phyloP scores from a whole-genome alignment of 2,113 vertebrate genomes.

The Coptodon bakossiorum region DNA sequence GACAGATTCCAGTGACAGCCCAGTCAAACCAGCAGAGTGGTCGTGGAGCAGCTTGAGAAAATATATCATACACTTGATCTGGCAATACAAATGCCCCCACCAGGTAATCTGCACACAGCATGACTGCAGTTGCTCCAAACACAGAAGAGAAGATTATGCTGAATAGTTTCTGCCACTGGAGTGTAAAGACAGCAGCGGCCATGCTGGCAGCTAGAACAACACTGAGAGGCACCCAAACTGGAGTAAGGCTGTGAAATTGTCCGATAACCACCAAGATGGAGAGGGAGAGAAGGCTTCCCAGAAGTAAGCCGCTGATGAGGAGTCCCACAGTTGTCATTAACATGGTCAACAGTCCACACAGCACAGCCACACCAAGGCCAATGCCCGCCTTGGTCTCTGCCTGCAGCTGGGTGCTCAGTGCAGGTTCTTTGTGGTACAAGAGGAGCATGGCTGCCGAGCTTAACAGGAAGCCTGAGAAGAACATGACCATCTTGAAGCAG shows the following conservation, averaged over 20 bases:
- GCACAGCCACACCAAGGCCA: constrained; percentile 78
- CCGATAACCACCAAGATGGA: constrained; percentile 66
- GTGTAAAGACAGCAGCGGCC: constrained; percentile 71
- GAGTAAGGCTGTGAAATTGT: constrained; percentile 72
- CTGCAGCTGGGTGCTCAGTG: constrained; percentile 71
- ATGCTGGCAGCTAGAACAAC: constrained; percentile 68
- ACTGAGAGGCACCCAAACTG: constrained; percentile 74
- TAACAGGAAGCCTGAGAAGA: constrained; percentile 81
- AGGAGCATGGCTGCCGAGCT: constrained; percentile 76
- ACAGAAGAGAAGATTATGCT: constrained; percentile 76
- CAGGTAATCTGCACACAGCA: constrained; percentile 77
- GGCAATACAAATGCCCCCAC: constrained; percentile 71
- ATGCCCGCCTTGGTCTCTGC: constrained; percentile 79
- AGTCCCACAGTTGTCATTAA: constrained; percentile 80
- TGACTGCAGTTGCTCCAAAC: constrained; percentile 73
- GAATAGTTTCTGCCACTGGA: constrained; percentile 81
- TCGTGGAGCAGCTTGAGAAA: constrained; percentile 55
- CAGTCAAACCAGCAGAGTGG: constrained; percentile 85
- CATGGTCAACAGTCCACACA: constrained; percentile 81
- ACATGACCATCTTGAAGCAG: constrained; percentile 86
- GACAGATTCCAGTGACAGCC: constrained; percentile 75
- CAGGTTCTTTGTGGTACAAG: constrained; percentile 76
- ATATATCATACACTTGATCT: constrained; percentile 65
- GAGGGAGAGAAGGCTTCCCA: constrained; percentile 76
- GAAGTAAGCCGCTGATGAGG: constrained; percentile 80